These are phyloP conservation scores for Hydrotaea cyrtoneurina DNA, from an alignment of 2,888 invertebrate genomes.

Conservation along the genomic window DNA sequence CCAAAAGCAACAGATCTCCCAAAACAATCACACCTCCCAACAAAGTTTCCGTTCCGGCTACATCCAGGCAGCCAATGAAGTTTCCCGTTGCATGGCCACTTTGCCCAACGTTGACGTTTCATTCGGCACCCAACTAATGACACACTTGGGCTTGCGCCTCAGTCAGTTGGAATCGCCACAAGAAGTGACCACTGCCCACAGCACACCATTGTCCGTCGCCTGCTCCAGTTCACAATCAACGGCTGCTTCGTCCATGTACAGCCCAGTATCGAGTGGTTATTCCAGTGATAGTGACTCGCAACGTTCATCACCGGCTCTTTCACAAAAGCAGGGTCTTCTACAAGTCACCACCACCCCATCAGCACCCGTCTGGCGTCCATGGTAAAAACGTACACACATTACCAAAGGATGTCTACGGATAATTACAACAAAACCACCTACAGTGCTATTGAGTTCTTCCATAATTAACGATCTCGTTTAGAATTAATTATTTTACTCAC, in stretches of 20 bases:
- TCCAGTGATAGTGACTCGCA: constrained; percentile 78
- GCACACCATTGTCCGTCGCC: constrained; percentile 73
- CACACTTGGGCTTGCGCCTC: constrained; percentile 91
- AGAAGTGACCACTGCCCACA: constrained; percentile 68
- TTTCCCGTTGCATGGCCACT: constrained; percentile 90
- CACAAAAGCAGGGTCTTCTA: constrained; percentile 69
- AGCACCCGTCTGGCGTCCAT: constrained; percentile 77
- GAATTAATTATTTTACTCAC: constrained; percentile 38
- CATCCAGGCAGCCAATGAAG: constrained; percentile 94
- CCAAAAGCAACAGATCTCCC: constrained; percentile 80
- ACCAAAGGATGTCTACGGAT: constrained; percentile 20
- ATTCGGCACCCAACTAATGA: constrained; percentile 93
- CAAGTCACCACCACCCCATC: constrained; percentile 68
- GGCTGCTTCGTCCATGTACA: constrained; percentile 67
- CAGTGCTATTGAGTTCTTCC: constrained; percentile 63
- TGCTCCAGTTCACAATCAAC: constrained; percentile 64
- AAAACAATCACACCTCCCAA: constrained; percentile 81
- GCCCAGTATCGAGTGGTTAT: constrained; percentile 79
- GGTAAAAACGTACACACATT: constrained; percentile 70
- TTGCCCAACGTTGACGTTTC: constrained; percentile 92
- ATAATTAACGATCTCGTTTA: constrained; percentile 64
- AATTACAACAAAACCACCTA: constrained; percentile 34
- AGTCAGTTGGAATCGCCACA: constrained; percentile 81
- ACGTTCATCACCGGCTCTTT: constrained; percentile 60
- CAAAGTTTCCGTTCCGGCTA: constrained; percentile 92